These are phyloP conservation scores for Acropora tenuis DNA, from an alignment of 64 coral and sea anemone species.

Conservation along the genomic window DNA sequence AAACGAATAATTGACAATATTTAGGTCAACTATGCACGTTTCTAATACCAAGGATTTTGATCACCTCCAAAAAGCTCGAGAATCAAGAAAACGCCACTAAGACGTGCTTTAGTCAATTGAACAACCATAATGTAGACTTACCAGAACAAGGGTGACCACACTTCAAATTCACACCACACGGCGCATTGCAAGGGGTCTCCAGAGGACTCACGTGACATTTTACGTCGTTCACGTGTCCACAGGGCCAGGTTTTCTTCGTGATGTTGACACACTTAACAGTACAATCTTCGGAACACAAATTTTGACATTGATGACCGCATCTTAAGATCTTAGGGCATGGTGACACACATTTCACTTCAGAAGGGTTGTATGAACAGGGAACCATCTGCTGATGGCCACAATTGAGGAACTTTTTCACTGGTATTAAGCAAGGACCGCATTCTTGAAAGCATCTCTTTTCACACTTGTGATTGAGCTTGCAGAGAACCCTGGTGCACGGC, in stretches of 20 bases:
- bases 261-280: conserved; percentile 45
- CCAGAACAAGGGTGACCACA: conserved; percentile 56
- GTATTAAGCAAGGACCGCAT: conserved; percentile 42
- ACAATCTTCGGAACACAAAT: conserved; percentile 62
- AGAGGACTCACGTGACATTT: conserved; percentile 54
- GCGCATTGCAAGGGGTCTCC: conserved; percentile 16
- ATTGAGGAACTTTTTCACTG: conserved; percentile 20
- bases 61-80: too few relatives aligned
- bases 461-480: conserved; percentile 39
- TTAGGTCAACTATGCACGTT: too few relatives aligned
- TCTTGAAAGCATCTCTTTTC: conserved; percentile 43
- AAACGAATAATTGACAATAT: too few relatives aligned
- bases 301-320: conserved; percentile 81
- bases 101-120: neutral
- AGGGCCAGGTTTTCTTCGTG: conserved; percentile 52
- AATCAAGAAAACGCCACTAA: too few relatives aligned
- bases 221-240: conserved; percentile 53
- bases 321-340: conserved; percentile 47
- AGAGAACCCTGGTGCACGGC: conserved; percentile 39
- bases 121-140: neutral
- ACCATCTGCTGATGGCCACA: conserved; percentile 48
- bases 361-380: conserved; percentile 34
- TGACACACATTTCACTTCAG: conserved; percentile 25
- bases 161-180: conserved; percentile 54
- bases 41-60: too few relatives aligned